These are phyloP conservation scores for Nothoprocta pentlandii DNA, from an alignment of 2,113 vertebrate genomes.

Conservation along the genomic window DNA sequence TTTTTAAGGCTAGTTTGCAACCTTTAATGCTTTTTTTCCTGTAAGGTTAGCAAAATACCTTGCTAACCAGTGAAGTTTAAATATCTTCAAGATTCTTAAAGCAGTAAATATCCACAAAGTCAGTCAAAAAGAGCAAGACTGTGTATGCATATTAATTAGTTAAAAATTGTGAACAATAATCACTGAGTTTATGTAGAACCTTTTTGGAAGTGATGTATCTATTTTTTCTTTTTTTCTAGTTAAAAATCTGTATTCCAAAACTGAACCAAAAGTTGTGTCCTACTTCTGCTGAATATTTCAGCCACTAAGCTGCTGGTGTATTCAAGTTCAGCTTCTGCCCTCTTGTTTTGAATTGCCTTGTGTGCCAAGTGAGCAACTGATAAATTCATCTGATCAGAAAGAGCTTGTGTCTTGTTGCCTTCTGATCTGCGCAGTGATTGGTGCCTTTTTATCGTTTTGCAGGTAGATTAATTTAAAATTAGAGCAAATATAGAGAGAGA, in stretches of 20 bases:
- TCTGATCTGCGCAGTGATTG: neutral
- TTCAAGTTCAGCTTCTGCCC: neutral
- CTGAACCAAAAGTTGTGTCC: neutral
- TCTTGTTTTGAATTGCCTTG: neutral
- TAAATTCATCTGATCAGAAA: neutral
- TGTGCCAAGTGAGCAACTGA: neutral
- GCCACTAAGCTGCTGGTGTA: neutral
- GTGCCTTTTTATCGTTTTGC: neutral
- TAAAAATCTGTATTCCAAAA: neutral
- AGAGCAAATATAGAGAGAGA: neutral
- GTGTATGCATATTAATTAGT: neutral
- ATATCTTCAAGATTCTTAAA: neutral
- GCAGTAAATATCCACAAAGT: neutral
- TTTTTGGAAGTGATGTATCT: neutral
- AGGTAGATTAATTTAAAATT: neutral
- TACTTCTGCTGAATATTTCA: neutral
- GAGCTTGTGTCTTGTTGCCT: neutral
- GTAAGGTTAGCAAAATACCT: neutral
- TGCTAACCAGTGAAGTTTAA: neutral
- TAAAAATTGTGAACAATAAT: neutral
- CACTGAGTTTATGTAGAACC: neutral
- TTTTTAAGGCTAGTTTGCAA: neutral
- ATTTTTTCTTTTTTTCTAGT: neutral
- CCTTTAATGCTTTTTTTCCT: neutral
- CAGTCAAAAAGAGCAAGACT: neutral